Evolutionary conservation across 1,140 invertebrate species (phyloP).

Genomic region (Achatina immaculata): DNA sequence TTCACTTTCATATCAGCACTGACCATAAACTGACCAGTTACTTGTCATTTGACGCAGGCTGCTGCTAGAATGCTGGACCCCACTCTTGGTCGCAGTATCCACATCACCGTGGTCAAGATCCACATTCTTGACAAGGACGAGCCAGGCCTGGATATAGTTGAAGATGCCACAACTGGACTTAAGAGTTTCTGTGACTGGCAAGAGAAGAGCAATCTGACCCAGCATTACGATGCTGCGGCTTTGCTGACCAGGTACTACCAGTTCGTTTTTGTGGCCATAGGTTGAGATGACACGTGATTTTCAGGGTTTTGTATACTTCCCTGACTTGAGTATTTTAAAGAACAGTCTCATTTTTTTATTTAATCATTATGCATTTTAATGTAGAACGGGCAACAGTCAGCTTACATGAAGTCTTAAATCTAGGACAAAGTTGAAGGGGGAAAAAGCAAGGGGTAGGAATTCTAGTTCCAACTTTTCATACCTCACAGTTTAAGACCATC

Average conservation of each 20-base stretch:
- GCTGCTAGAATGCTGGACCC: conserved; percentile 47
- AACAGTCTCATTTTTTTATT: no score
- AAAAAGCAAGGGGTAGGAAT: no score
- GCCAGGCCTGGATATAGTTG: conserved; percentile 44
- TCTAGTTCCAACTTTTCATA: no score
- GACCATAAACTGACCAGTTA: background rate
- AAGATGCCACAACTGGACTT: conserved; percentile 48
- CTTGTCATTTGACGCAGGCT: conserved; percentile 40
- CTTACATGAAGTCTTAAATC: no score
- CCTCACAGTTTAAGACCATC: no score
- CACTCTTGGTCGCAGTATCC: conserved; percentile 47
- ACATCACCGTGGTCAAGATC: conserved; percentile 43
- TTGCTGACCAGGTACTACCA: conserved; percentile 58
- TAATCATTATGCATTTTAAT: no score
- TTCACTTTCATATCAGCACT: background rate
- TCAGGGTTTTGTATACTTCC: no score
- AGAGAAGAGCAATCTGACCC: conserved; percentile 38
- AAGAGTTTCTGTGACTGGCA: conserved; percentile 59
- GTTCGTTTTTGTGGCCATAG: no score
- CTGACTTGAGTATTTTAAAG: no score
- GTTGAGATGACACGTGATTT: no score
- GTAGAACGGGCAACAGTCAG: no score
- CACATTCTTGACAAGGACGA: conserved; percentile 22
- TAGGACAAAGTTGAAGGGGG: no score
- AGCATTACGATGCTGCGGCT: conserved; percentile 48